Evolutionary conservation across 2,797 vertebrate species (phyloP).

Genomic region (Loriculus beryllinus): DNA sequence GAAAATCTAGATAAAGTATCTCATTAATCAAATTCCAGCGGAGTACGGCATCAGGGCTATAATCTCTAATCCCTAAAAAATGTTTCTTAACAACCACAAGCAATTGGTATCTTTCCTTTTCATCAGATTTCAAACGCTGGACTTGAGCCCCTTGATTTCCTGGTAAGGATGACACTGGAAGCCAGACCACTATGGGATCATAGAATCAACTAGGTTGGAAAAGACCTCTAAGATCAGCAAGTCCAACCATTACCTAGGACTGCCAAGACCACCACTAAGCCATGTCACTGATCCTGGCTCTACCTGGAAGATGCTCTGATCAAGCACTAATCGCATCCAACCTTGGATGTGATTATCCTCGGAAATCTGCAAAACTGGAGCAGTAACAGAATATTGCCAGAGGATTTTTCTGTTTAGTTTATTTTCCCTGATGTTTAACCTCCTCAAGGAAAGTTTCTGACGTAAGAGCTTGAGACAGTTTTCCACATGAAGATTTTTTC

Average conservation of each 20-base stretch:
- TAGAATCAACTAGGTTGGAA: not conserved
- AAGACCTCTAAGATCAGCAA: not conserved
- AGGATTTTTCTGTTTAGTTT: not conserved
- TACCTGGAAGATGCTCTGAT: not conserved
- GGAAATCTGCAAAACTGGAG: not conserved
- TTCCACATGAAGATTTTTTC: not conserved
- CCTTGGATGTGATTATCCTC: not conserved
- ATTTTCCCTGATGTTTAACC: not conserved
- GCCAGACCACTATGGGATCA: not conserved
- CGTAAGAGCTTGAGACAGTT: not conserved
- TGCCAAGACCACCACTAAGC: not conserved
- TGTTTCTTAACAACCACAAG: not conserved
- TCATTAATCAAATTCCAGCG: not conserved
- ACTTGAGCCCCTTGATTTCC: not conserved
- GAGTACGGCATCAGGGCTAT: not conserved
- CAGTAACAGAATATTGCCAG: not conserved
- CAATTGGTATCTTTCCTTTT: no score
- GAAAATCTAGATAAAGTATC: not conserved
- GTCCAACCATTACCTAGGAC: not conserved
- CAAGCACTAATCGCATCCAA: not conserved
- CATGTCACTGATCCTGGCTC: not conserved
- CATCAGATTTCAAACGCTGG: not conserved
- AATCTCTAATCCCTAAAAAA: not conserved
- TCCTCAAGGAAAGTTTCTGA: constrained; percentile 1
- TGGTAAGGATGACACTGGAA: not conserved